Conservation (phyloP, 2,113 vertebrate species). For the Hippocampus mohnikei region DNA sequence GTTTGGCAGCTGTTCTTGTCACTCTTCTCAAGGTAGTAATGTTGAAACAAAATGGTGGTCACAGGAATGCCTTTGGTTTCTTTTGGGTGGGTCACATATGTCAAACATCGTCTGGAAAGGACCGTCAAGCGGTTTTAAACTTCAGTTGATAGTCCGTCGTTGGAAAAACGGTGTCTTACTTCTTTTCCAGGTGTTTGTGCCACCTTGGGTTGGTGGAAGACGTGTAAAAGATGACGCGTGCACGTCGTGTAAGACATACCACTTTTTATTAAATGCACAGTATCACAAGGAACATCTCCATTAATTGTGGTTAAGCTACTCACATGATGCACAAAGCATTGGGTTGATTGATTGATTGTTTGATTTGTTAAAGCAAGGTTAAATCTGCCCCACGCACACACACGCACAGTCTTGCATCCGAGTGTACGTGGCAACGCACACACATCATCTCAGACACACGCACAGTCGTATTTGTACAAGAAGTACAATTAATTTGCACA, state of each 20-base stretch:
- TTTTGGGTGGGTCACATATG: constrained; percentile 13
- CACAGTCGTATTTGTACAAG: constrained; percentile 53
- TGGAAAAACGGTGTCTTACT: no score
- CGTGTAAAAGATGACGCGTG: neutral
- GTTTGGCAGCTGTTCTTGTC: constrained; percentile 51
- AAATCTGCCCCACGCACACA: constrained; percentile 79
- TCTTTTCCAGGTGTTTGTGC: no score
- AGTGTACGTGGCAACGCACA: constrained; percentile 35
- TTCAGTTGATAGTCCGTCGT: neutral
- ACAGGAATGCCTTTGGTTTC: constrained; percentile 39
- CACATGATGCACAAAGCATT: constrained; percentile 94
- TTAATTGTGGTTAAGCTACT: constrained; percentile 93
- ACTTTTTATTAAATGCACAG: constrained; percentile 96
- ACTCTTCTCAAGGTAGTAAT: constrained; percentile 57
- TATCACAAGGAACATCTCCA: constrained; percentile 96
- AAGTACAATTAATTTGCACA: constrained; percentile 64
- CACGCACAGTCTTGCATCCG: constrained; percentile 22
- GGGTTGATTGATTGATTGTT: constrained; percentile 72
- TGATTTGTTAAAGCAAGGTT: constrained; percentile 79
- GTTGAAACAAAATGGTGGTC: constrained; percentile 61
- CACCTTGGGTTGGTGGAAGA: neutral
- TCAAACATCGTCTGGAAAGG: no score
- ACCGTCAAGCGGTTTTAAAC: neutral
- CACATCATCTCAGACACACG: constrained; percentile 61
- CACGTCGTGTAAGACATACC: constrained; percentile 83